Conservation (phyloP, 1,140 invertebrate genomes). For the Diabrotica virgifera region DNA sequence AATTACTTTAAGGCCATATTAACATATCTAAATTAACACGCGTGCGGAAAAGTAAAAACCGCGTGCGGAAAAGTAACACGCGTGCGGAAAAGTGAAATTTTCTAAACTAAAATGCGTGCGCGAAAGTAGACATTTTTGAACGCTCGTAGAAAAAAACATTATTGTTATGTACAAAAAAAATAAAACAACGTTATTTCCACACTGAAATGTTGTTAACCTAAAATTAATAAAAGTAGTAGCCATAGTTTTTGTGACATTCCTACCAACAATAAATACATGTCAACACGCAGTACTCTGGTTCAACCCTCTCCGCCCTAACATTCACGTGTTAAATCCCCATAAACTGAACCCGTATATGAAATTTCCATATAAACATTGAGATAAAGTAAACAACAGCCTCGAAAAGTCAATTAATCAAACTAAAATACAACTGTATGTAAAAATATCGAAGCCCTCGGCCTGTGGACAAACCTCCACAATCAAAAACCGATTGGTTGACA, state of each 20-base stretch:
- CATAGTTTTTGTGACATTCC: neutral
- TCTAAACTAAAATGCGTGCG: too few species aligned
- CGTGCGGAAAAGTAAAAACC: too few species aligned
- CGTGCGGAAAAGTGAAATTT: too few species aligned
- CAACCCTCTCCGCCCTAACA: neutral
- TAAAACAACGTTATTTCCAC: too few species aligned
- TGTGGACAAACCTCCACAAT: constrained; percentile 27
- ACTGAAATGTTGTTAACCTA: too few species aligned
- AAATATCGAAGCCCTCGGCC: neutral
- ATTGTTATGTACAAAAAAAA: too few species aligned
- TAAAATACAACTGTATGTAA: neutral
- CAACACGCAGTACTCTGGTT: neutral
- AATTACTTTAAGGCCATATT: too few species aligned
- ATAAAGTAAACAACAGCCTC: neutral
- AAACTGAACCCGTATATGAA: neutral
- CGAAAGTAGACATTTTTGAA: too few species aligned
- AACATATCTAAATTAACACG: too few species aligned
- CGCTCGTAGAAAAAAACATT: too few species aligned
- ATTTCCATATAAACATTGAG: neutral
- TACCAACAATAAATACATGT: neutral
- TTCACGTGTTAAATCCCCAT: neutral
- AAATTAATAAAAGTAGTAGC: too few species aligned
- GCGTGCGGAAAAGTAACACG: too few species aligned
- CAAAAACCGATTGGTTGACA: constrained; percentile 32
- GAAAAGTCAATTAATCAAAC: neutral